Conservation (phyloP, 2,888 invertebrate genomes). For the Lasioglossum lativentre region DNA sequence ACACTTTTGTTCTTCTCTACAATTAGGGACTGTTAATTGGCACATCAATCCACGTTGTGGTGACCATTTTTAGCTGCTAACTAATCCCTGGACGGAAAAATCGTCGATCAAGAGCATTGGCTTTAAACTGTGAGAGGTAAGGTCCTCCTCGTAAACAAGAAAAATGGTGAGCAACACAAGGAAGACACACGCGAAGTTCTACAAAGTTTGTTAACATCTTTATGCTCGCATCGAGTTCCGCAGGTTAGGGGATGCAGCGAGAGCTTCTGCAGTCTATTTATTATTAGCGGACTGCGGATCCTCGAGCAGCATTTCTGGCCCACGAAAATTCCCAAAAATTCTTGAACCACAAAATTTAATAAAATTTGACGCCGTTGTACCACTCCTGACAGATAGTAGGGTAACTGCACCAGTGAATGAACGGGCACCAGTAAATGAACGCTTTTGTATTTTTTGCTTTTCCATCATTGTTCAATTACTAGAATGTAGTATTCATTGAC, state of each 20-base stretch:
- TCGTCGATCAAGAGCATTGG: too few species aligned
- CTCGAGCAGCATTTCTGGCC: background rate
- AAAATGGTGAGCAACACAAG: background rate
- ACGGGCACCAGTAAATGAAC: too few species aligned
- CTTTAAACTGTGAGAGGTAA: background rate
- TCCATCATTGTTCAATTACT: too few species aligned
- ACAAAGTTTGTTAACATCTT: background rate
- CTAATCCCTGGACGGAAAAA: background rate
- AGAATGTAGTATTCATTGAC: too few species aligned
- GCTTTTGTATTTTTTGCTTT: too few species aligned
- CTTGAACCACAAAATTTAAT: background rate
- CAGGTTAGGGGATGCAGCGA: background rate
- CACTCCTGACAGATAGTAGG: background rate
- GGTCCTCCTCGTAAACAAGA: background rate
- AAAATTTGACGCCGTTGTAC: background rate
- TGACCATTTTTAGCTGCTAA: background rate
- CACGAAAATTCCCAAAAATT: background rate
- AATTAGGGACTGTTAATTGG: constrained; percentile 23
- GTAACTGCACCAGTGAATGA: too few species aligned
- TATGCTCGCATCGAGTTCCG: background rate
- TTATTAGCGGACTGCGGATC: constrained; percentile 1
- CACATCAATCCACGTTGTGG: background rate
- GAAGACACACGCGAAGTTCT: background rate
- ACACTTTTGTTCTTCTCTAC: background rate
- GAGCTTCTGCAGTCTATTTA: background rate